These are phyloP conservation scores for Paracentrotus lividus DNA, from an alignment of 53 echinoderm and acorn worm genomes.

Conservation along the genomic window DNA sequence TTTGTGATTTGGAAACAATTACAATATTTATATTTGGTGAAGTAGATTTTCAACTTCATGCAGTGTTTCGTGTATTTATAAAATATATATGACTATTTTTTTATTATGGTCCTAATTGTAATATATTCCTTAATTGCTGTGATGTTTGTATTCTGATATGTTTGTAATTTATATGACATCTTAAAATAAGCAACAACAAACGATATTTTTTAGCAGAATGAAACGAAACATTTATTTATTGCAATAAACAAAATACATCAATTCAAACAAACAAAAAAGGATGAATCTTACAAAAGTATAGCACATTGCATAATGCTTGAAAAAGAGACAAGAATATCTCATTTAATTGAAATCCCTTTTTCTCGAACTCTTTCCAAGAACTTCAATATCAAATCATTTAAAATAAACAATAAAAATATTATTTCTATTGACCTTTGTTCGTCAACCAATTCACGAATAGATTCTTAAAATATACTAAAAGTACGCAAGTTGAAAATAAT, in stretches of 20 bases:
- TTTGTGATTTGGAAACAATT: too few relatives aligned
- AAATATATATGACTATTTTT: too few relatives aligned
- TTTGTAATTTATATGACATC: neutral
- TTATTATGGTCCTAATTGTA: too few relatives aligned
- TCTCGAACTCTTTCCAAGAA: neutral
- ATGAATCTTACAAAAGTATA: neutral
- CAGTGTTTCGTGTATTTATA: too few relatives aligned
- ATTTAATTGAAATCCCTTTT: neutral
- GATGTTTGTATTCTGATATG: too few relatives aligned
- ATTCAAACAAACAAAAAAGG: neutral
- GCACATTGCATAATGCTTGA: neutral
- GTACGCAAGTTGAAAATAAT: neutral
- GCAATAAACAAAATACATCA: slow-evolving; percentile 39
- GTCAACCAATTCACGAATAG: neutral
- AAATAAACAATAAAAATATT: neutral
- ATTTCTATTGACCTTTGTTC: neutral
- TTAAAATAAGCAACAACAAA: slow-evolving; percentile 5
- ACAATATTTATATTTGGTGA: too few relatives aligned
- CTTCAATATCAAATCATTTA: neutral
- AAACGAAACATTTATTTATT: slow-evolving; percentile 32
- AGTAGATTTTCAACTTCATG: too few relatives aligned
- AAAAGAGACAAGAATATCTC: neutral
- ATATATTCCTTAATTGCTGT: too few relatives aligned
- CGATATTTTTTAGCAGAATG: neutral
- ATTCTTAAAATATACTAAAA: neutral